Percentiles rank a stretch among this genome's conserved stretches.
These are phyloP conservation scores for Rhodeus uyekii DNA, from an alignment of 2,797 vertebrate species.

Conservation along the genomic window DNA sequence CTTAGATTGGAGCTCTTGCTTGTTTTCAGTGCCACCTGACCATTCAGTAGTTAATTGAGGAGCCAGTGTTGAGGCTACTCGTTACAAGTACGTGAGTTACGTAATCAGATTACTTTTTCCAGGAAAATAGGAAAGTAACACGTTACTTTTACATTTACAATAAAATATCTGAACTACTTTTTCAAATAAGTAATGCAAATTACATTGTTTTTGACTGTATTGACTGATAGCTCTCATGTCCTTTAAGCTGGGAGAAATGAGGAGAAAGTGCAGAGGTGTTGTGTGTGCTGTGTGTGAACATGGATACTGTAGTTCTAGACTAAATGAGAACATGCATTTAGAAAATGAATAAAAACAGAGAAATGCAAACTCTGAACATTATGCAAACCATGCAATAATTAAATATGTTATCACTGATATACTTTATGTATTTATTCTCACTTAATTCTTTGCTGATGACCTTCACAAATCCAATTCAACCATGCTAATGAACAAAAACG, in stretches of 20 bases:
- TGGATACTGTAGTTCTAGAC: no score
- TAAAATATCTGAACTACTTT: not conserved
- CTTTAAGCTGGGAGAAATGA: not conserved
- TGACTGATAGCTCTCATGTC: not conserved
- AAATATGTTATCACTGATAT: no score
- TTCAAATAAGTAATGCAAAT: not conserved
- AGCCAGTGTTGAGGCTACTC: not conserved
- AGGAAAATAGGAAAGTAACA: not conserved
- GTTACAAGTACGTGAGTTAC: not conserved
- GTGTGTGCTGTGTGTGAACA: no score
- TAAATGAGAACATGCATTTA: no score
- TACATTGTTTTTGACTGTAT: not conserved
- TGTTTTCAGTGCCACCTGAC: slow-evolving; percentile 63
- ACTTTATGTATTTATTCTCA: no score
- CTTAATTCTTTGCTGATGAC: no score
- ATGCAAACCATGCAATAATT: no score
- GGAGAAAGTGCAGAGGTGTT: no score
- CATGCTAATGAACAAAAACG: no score
- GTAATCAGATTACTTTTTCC: not conserved
- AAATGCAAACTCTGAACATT: no score
- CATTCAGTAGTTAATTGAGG: slow-evolving; percentile 48
- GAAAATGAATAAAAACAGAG: no score
- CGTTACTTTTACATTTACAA: not conserved
- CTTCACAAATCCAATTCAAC: no score
- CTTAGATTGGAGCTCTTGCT: slow-evolving; percentile 56